Conservation (phyloP, 1,140 invertebrate species). For the Gonioctena quinquepunctata region DNA sequence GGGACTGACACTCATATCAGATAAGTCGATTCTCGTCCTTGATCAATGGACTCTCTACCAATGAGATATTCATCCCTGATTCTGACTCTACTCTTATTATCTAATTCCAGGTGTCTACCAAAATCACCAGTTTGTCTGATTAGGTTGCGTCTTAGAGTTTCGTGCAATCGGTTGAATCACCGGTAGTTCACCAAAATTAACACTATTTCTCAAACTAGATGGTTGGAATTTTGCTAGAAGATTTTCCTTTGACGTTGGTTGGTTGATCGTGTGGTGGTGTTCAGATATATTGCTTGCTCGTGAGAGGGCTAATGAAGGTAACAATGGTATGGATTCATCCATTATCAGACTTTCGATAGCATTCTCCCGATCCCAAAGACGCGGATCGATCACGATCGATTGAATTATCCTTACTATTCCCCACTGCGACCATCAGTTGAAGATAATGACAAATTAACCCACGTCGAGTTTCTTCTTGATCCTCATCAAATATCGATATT, state of each 20-base stretch:
- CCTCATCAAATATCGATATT: not conserved
- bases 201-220: too few species aligned
- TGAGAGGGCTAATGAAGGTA: too few species aligned
- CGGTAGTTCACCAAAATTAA: too few species aligned
- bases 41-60: not conserved
- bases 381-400: not conserved
- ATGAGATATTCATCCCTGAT: not conserved
- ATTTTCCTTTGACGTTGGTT: too few species aligned
- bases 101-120: not conserved
- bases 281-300: too few species aligned
- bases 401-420: not conserved
- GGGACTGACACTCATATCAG: not conserved
- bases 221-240: too few species aligned
- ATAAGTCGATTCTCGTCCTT: not conserved
- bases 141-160: too few species aligned
- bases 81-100: not conserved
- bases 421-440: not conserved
- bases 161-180: too few species aligned
- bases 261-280: too few species aligned
- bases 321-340: too few species aligned
- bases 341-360: too few species aligned
- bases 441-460: not conserved
- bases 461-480: not conserved
- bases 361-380: too few species aligned
- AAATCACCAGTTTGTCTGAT: not conserved